These are phyloP conservation scores for Huso huso DNA, from an alignment of 2,797 vertebrate species.

Conservation along the genomic window DNA sequence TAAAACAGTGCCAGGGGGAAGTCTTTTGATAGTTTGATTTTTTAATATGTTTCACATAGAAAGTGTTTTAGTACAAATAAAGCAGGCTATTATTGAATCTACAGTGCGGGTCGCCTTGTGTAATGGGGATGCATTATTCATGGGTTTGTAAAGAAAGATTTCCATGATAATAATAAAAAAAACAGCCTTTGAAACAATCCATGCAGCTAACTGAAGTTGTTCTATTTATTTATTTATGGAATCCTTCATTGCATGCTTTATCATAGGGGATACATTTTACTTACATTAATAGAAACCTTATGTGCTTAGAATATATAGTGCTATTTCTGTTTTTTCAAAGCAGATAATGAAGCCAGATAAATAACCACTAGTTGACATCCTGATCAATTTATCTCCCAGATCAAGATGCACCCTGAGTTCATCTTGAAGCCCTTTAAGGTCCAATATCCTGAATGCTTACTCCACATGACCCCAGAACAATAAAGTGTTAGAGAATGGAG, in stretches of 20 bases:
- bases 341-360: neutral
- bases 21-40: conserved; percentile 75
- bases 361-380: neutral
- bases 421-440: conserved; percentile 52
- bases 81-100: conserved; percentile 85
- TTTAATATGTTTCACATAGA: conserved; percentile 84
- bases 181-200: conserved; percentile 46
- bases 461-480: conserved; percentile 59
- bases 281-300: neutral
- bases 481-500: conserved; percentile 52
- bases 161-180: conserved; percentile 24
- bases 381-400: neutral
- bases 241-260: neutral
- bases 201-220: conserved; percentile 48
- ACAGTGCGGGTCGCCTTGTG: conserved; percentile 66
- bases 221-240: conserved; percentile 24
- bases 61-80: conserved; percentile 95
- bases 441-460: conserved; percentile 64
- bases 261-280: neutral
- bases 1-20: conserved; percentile 84
- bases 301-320: neutral
- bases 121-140: conserved; percentile 83
- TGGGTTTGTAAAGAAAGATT: conserved; percentile 71
- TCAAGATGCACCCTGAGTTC: conserved; percentile 46
- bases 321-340: too few species aligned